phyloP scores from a whole-genome alignment of 2,113 vertebrate species.

The Dasypus novemcinctus region DNA sequence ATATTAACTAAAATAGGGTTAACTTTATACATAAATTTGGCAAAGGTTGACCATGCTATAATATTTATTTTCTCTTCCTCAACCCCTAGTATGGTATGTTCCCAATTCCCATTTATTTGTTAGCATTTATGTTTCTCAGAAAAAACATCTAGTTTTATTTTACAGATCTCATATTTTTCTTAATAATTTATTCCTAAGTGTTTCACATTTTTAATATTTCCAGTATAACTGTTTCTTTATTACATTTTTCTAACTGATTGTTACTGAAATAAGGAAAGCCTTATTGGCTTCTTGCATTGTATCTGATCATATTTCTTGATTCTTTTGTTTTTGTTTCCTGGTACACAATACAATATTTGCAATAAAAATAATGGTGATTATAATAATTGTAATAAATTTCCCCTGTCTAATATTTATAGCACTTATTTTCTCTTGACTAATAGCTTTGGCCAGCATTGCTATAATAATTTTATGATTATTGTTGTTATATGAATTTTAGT shows the following conservation, averaged over 20 bases:
- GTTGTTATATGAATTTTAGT: neutral
- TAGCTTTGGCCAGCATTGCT: neutral
- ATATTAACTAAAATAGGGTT: neutral
- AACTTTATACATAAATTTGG: neutral
- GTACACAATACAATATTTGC: neutral
- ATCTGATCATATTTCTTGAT: neutral
- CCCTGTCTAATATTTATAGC: neutral
- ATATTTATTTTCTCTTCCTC: neutral
- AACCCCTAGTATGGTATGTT: neutral
- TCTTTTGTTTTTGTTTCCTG: neutral
- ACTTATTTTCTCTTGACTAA: neutral
- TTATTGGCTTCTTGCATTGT: neutral
- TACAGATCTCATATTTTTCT: neutral
- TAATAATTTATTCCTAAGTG: neutral
- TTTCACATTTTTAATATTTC: neutral
- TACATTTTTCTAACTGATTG: neutral
- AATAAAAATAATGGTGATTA: neutral
- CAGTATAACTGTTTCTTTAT: neutral
- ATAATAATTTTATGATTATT: neutral
- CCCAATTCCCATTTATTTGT: neutral
- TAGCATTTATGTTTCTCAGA: neutral
- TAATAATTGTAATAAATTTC: neutral
- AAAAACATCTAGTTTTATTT: neutral
- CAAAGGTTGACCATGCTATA: neutral
- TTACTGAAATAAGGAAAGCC: neutral